phyloP scores from a whole-genome alignment of 2,797 vertebrate species.

The Tenualosa thibaudeaui region DNA sequence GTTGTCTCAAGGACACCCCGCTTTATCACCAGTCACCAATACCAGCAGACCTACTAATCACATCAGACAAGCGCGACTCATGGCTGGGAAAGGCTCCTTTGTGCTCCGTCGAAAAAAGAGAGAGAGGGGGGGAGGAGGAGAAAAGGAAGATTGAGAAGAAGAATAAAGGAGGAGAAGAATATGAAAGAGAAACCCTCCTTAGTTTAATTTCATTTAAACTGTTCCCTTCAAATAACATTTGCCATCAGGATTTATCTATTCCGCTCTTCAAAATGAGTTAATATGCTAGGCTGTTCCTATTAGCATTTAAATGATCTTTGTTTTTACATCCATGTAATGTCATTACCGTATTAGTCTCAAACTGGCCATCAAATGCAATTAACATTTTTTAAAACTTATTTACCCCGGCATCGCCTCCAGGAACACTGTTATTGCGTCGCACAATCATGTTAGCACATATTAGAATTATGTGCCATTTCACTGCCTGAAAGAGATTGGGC shows the following conservation, averaged over 20 bases:
- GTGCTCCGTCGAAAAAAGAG: slow-evolving; percentile 40
- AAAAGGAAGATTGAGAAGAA: slow-evolving; percentile 33
- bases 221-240: slow-evolving; percentile 68
- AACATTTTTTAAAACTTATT: slow-evolving; percentile 82
- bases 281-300: slow-evolving; percentile 77
- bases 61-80: slow-evolving; percentile 61
- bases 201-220: slow-evolving; percentile 63
- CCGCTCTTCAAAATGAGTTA: slow-evolving; percentile 73
- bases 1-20: slow-evolving; percentile 64
- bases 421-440: slow-evolving; percentile 76
- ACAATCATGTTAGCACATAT: slow-evolving; percentile 79
- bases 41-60: slow-evolving; percentile 62
- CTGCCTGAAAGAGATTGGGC: slow-evolving; percentile 53
- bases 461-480: slow-evolving; percentile 79
- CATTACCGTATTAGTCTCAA: slow-evolving; percentile 79
- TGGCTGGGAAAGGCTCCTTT: slow-evolving; percentile 58
- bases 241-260: slow-evolving; percentile 73
- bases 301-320: slow-evolving; percentile 81
- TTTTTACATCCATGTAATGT: slow-evolving; percentile 74
- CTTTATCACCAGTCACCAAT: slow-evolving; percentile 60
- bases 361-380: slow-evolving; percentile 82
- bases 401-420: slow-evolving; percentile 78
- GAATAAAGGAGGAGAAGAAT: slow-evolving; percentile 12
- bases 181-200: slow-evolving; percentile 52
- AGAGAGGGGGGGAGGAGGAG: not conserved